Conservation (phyloP, 2,113 vertebrate species). For the Ptyas mucosa region DNA sequence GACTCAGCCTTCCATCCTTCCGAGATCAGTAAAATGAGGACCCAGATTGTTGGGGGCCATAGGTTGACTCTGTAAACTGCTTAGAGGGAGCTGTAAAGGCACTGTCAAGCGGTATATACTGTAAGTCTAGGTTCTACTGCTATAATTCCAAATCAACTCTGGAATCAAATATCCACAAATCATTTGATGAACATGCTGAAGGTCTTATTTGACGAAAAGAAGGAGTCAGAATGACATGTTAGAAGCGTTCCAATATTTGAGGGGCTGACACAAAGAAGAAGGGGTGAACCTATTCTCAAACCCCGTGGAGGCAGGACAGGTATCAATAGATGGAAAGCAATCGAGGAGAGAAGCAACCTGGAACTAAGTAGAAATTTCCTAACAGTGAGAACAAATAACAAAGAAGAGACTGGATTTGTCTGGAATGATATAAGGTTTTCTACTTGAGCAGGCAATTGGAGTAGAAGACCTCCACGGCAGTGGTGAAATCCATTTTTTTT, state of each 20-base stretch:
- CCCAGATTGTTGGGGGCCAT: too few species aligned
- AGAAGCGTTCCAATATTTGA: not conserved
- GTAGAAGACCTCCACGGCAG: not conserved
- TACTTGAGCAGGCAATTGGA: not conserved
- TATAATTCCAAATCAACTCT: not conserved
- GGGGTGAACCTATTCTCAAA: not conserved
- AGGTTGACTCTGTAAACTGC: too few species aligned
- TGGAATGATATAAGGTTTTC: not conserved
- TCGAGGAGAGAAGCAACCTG: not conserved
- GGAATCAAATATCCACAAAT: not conserved
- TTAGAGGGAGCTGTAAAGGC: too few species aligned
- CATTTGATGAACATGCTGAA: constrained; percentile 23
- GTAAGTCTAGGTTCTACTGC: too few species aligned
- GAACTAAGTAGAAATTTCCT: not conserved
- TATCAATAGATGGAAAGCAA: not conserved
- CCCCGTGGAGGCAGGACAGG: too few species aligned
- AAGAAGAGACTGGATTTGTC: not conserved
- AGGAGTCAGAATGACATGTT: not conserved
- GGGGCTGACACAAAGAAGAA: too few species aligned
- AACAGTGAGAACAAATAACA: not conserved
- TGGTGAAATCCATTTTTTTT: too few species aligned
- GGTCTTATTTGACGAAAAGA: not conserved
- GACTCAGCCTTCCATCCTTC: too few species aligned
- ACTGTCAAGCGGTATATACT: too few species aligned
- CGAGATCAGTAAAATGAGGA: too few species aligned